These are phyloP conservation scores for Sialis fuliginosa DNA, from an alignment of 2,888 invertebrate genomes.

Conservation along the genomic window DNA sequence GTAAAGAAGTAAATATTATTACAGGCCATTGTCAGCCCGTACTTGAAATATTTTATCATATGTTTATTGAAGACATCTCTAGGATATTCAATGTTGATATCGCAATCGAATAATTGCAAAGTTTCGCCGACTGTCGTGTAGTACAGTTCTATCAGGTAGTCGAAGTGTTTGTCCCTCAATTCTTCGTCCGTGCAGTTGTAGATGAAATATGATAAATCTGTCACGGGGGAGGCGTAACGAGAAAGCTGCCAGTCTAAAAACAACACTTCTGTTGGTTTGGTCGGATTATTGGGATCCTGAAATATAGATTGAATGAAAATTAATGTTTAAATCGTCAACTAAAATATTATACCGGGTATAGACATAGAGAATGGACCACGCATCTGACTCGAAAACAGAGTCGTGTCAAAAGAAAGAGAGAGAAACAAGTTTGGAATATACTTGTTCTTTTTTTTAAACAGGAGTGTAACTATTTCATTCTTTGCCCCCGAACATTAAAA, in stretches of 20 bases:
- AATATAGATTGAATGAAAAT: no score
- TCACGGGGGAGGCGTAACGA: neutral
- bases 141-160: neutral
- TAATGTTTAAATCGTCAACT: no score
- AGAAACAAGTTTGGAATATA: no score
- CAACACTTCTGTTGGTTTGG: neutral
- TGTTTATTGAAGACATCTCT: conserved; percentile 14
- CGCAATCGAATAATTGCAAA: conserved; percentile 13
- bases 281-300: neutral
- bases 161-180: neutral
- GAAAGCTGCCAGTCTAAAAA: conserved; percentile 3
- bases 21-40: conserved; percentile 15
- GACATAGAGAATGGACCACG: no score
- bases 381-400: no score
- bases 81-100: conserved; percentile 16
- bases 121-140: conserved; percentile 10
- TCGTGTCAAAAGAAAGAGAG: no score
- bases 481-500: no score
- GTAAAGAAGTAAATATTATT: conserved; percentile 14
- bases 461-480: no score
- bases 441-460: no score
- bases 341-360: no score
- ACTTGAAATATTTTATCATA: conserved; percentile 15
- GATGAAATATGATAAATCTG: conserved; percentile 1
- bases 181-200: conserved; percentile 1